Evolutionary conservation across 2,888 invertebrate genomes (phyloP).

Genomic region (Cerceris rybyensis): DNA sequence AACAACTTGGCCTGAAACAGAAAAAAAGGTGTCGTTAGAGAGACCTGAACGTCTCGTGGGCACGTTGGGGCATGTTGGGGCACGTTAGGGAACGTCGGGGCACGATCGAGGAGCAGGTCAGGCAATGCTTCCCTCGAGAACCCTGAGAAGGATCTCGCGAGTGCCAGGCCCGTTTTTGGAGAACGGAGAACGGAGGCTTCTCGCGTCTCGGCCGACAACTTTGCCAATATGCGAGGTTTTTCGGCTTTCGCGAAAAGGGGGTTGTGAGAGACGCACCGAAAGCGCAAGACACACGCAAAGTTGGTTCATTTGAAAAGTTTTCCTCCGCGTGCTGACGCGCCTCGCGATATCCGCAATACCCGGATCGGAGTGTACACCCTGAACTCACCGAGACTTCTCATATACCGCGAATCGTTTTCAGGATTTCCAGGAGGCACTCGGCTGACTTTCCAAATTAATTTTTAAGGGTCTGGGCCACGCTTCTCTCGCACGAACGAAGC

Average conservation of each 20-base stretch:
- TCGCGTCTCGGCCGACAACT: constrained; percentile 73
- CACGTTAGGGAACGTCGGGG: not conserved
- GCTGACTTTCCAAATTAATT: constrained; percentile 77
- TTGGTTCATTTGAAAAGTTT: constrained; percentile 80
- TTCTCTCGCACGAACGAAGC: constrained; percentile 39
- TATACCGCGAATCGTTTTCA: constrained; percentile 50
- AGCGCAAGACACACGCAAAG: constrained; percentile 81
- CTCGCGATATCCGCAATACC: constrained; percentile 63
- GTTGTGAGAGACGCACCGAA: constrained; percentile 69
- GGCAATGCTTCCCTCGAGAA: not conserved
- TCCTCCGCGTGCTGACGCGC: constrained; percentile 32
- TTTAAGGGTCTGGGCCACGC: constrained; percentile 69
- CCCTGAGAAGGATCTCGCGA: constrained; percentile 39
- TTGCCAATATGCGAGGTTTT: constrained; percentile 79
- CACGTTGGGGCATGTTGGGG: not conserved
- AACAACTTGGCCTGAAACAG: constrained; percentile 94
- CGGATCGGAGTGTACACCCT: constrained; percentile 20
- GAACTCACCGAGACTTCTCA: constrained; percentile 39
- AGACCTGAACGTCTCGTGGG: too few species aligned
- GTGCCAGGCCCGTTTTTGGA: constrained; percentile 10
- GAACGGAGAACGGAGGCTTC: constrained; percentile 28
- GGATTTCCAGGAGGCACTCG: constrained; percentile 33
- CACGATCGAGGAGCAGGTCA: not conserved
- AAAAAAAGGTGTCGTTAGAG: constrained; percentile 70
- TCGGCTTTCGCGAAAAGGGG: constrained; percentile 60